phyloP scores from a whole-genome alignment of 2,797 vertebrate species.

The Rhinatrema bivittatum region DNA sequence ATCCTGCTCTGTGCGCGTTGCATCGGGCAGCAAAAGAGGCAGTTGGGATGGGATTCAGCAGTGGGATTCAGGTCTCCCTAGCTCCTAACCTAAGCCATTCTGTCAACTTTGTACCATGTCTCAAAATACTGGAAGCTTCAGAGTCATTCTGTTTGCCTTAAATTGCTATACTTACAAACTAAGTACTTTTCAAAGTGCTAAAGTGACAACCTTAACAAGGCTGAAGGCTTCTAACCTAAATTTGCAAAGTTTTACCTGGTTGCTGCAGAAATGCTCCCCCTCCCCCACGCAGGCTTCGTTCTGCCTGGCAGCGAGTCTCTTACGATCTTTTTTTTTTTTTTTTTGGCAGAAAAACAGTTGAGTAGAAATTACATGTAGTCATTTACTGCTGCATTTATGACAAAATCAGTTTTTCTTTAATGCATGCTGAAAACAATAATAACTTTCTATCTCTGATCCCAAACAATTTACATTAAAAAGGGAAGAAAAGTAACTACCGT shows the following conservation, averaged over 20 bases:
- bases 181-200: slow-evolving; percentile 59
- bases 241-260: slow-evolving; percentile 46
- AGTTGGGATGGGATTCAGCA: slow-evolving; percentile 35
- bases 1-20: slow-evolving; percentile 7
- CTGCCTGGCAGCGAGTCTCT: slow-evolving; percentile 49
- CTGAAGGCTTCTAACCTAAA: slow-evolving; percentile 43
- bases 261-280: slow-evolving; percentile 22
- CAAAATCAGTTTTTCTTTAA: slow-evolving; percentile 36
- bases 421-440: slow-evolving; percentile 40
- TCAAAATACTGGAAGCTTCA: slow-evolving; percentile 54
- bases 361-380: slow-evolving; percentile 55
- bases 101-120: slow-evolving; percentile 40
- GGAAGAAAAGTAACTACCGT: too few species aligned
- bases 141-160: slow-evolving; percentile 47
- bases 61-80: slow-evolving; percentile 39
- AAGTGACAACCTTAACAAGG: slow-evolving; percentile 53
- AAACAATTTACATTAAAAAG: too few species aligned
- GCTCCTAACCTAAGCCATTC: slow-evolving; percentile 42
- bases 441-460: slow-evolving; percentile 30
- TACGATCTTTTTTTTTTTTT: slow-evolving; percentile 45
- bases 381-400: slow-evolving; percentile 37
- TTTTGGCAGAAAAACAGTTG: slow-evolving; percentile 46
- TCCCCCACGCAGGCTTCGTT: slow-evolving; percentile 11
- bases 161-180: slow-evolving; percentile 57
- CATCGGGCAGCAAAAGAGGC: slow-evolving; percentile 28